Evolutionary conservation across 2,797 vertebrate genomes (phyloP).

Genomic region (Perodicticus potto): DNA sequence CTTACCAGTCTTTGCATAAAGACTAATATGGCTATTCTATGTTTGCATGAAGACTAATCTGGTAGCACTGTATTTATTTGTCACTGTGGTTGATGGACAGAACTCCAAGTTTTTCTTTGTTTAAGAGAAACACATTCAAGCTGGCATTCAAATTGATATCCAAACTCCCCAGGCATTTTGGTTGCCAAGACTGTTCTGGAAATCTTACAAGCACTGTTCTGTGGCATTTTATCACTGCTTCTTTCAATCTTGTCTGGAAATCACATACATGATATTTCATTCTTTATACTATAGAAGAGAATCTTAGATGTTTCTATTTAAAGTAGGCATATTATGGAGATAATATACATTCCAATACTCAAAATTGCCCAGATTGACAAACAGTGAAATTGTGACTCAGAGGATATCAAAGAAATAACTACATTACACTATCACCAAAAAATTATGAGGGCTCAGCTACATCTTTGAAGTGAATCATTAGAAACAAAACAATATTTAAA

Average conservation of each 20-base stretch:
- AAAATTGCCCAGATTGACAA: background rate
- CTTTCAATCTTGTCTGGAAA: constrained; percentile 62
- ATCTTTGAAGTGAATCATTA: background rate
- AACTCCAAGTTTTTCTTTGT: constrained; percentile 53
- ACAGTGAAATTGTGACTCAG: constrained; percentile 36
- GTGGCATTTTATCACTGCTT: constrained; percentile 64
- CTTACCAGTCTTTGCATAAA: background rate
- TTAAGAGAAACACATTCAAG: constrained; percentile 64
- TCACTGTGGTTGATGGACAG: background rate
- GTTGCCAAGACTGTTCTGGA: constrained; percentile 69
- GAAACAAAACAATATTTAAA: constrained; percentile 44
- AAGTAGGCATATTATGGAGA: background rate
- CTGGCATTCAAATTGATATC: constrained; percentile 64
- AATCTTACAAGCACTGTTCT: constrained; percentile 68
- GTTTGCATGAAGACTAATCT: background rate
- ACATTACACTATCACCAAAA: constrained; percentile 13
- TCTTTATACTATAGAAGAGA: constrained; percentile 10
- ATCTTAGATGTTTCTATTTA: background rate
- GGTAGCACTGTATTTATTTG: background rate
- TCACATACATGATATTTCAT: constrained; percentile 61
- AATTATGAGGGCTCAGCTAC: background rate
- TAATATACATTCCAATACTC: background rate
- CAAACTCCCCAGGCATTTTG: constrained; percentile 34
- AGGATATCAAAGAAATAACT: constrained; percentile 24
- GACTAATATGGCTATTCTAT: background rate